Base-by-base conservation (phyloP, 1,140 invertebrate genomes). In the Trachelipus rathkii region DNA sequence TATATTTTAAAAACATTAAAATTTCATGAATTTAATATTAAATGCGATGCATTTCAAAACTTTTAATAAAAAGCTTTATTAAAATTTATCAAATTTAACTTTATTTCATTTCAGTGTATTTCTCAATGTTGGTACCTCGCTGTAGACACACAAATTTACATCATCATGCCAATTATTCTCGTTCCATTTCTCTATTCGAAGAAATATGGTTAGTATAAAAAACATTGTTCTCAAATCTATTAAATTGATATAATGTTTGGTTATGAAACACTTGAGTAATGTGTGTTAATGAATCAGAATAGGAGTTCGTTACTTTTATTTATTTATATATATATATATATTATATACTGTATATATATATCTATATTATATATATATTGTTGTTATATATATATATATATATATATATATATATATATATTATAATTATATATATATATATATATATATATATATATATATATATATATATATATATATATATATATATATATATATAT, bases 401-500 rank as follows among this genome's bases (percentile, higher is more conserved):
- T 50, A 50, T 50, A 50, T 50, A 50, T 50, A 50, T 50, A 50
- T 50, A 50, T 50, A 50, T 50, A 50, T 50, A 50, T 50, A 50
- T n/a, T n/a, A n/a, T n/a, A n/a, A n/a, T n/a, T 50, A 50, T 50
- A 50, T 50, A 50, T 50, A 50, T 50, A 50, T 50, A 50, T 50
- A 50, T 50, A 50, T 50, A 50, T 50, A 50, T 50, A 50, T 50
- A 50, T 50, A 50, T 50, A 50, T 50, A 50, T 50, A 50, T 50
- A 50, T 10, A 50, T 15, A 50, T 15, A 50, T 15, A 50, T 15
- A 50, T 50, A 19, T 60, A 60, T 60, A 60, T 60, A 60, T 19
- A 60, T 60, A 19, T 60, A 60, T 60, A 60, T 60, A 60, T 60
- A 60, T 60, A 60, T 60, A 60, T 60, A 19, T 60, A 60, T 60